These are phyloP conservation scores for Callipepla squamata DNA, from an alignment of 2,113 vertebrate genomes.

Conservation along the genomic window DNA sequence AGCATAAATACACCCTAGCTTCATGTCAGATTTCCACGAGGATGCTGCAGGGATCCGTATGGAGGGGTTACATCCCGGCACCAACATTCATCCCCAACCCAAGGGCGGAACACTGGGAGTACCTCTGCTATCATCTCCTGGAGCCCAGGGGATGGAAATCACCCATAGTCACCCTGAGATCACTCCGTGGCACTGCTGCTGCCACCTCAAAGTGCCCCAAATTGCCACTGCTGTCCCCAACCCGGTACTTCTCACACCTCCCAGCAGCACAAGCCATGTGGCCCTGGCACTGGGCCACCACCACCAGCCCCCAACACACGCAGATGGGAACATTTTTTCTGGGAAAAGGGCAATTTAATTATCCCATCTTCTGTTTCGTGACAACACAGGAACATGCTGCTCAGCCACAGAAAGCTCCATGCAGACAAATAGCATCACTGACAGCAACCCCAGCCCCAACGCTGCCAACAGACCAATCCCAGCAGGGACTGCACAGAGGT, in stretches of 20 bases:
- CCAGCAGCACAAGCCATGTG: not conserved
- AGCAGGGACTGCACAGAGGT: not conserved
- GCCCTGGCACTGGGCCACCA: not conserved
- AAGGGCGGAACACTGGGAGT: conserved; percentile 37
- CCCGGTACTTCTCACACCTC: conserved; percentile 14
- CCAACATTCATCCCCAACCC: not conserved
- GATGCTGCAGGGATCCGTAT: fast-evolving
- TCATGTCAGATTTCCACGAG: not conserved
- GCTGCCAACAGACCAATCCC: not conserved
- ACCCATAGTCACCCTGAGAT: not conserved
- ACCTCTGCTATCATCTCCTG: not conserved
- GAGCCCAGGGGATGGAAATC: conserved; percentile 35
- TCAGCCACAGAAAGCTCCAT: not conserved
- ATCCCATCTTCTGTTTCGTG: conserved; percentile 38
- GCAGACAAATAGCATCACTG: not conserved
- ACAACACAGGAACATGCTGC: conserved; percentile 29
- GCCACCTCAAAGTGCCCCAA: not conserved
- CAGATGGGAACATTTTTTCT: not conserved
- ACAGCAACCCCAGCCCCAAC: not conserved
- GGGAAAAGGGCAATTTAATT: conserved; percentile 69
- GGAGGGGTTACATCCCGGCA: not conserved
- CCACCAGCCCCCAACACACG: not conserved
- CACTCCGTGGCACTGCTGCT: too few species aligned
- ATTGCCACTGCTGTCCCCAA: not conserved
- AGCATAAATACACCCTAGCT: not conserved